Conservation (phyloP, 2,797 vertebrate species). For the Spinus pinus region DNA sequence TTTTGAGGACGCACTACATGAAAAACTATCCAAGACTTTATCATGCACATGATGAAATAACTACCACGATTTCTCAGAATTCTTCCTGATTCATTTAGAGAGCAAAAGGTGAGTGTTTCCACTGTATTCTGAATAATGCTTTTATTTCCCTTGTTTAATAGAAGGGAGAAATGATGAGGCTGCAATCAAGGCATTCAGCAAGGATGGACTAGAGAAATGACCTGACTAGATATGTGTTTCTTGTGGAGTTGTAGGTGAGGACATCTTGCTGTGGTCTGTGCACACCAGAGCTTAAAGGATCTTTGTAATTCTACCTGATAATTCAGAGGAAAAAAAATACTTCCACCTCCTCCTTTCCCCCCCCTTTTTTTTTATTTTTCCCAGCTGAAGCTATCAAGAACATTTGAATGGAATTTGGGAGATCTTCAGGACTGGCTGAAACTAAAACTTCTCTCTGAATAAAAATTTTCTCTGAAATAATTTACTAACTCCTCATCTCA, state of each 20-base stretch:
- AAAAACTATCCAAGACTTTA: neutral
- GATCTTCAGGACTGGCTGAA: neutral
- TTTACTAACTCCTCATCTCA: neutral
- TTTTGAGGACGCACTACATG: neutral
- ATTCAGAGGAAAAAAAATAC: neutral
- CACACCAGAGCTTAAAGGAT: neutral
- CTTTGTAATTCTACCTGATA: neutral
- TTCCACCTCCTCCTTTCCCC: rapidly evolving
- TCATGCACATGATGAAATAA: neutral
- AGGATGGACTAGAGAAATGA: neutral
- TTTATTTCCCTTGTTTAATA: neutral
- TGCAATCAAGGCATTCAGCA: neutral
- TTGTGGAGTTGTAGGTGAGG: neutral
- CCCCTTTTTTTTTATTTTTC: rapidly evolving
- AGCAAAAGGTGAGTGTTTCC: neutral
- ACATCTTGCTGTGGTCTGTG: neutral
- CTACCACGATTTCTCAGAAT: neutral
- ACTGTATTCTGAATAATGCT: neutral
- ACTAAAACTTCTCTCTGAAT: neutral
- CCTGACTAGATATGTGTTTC: neutral
- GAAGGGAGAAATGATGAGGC: neutral
- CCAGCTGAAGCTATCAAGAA: neutral
- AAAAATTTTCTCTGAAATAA: neutral
- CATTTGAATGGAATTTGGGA: neutral
- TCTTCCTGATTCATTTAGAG: neutral